phyloP scores from a whole-genome alignment of 1,140 invertebrate species.

The Drosophila jambulina region DNA sequence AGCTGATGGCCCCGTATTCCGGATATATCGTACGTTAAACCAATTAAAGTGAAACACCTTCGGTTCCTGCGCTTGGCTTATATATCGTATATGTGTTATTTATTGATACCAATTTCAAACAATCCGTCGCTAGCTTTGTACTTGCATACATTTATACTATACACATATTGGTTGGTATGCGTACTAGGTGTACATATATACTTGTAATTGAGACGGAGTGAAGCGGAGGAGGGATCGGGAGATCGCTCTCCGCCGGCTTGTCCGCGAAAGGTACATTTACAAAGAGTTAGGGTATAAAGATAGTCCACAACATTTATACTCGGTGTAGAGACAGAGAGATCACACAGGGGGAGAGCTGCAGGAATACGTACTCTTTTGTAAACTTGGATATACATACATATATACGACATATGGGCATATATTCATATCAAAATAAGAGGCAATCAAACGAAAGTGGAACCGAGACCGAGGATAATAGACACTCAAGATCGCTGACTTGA shows the following conservation, averaged over 20 bases:
- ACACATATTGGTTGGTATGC: conserved; percentile 24
- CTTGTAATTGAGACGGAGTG: conserved; percentile 31
- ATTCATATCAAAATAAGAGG: conserved; percentile 44
- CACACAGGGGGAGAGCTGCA: conserved; percentile 39
- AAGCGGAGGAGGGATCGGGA: conserved; percentile 11
- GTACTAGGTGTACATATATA: conserved; percentile 7
- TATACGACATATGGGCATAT: conserved; percentile 3
- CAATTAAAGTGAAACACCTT: neutral
- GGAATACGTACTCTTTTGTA: conserved; percentile 26
- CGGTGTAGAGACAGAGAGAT: conserved; percentile 58
- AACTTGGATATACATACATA: neutral
- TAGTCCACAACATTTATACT: conserved; percentile 64
- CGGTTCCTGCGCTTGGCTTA: neutral
- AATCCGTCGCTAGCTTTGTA: conserved; percentile 38
- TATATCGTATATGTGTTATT: conserved; percentile 46
- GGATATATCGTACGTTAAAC: conserved; percentile 3
- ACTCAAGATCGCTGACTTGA: conserved; percentile 31
- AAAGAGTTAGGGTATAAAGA: conserved; percentile 43
- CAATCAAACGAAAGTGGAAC: conserved; percentile 31
- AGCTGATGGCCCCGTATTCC: conserved; percentile 16
- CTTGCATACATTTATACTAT: conserved; percentile 51
- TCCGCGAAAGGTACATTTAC: conserved; percentile 54
- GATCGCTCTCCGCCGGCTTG: neutral
- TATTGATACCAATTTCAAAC: conserved; percentile 39
- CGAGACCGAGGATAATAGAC: conserved; percentile 16